Conservation (phyloP, 2,888 invertebrate genomes). For the Chymomyza amoena region DNA sequence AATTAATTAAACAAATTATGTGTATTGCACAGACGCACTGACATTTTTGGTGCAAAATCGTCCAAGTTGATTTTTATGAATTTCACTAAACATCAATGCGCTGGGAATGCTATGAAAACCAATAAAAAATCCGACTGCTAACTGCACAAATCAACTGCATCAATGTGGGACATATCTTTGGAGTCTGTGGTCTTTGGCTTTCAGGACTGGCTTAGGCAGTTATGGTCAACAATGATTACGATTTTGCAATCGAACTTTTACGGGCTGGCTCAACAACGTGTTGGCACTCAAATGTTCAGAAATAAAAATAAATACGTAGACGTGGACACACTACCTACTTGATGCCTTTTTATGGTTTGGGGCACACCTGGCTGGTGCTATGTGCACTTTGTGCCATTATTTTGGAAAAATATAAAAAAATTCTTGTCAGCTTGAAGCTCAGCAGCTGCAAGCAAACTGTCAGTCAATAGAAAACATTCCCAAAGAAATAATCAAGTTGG, state of each 20-base stretch:
- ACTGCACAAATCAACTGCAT: constrained; percentile 1
- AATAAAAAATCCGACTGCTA: constrained; percentile 38
- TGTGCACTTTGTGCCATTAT: constrained; percentile 64
- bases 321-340: not conserved
- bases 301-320: no score
- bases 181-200: not conserved
- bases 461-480: not conserved
- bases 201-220: constrained; percentile 20
- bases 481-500: not conserved
- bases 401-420: constrained; percentile 29
- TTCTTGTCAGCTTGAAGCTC: constrained; percentile 27
- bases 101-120: constrained; percentile 58
- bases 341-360: not conserved
- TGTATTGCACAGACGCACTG: constrained; percentile 69
- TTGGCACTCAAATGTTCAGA: constrained; percentile 48
- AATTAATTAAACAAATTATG: constrained; percentile 74
- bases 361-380: constrained; percentile 7
- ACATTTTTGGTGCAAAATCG: constrained; percentile 69
- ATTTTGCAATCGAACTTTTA: constrained; percentile 61
- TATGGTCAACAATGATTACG: constrained; percentile 61
- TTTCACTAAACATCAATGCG: constrained; percentile 59
- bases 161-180: not conserved
- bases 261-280: constrained; percentile 46
- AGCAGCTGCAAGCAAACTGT: constrained; percentile 24
- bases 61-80: constrained; percentile 60